Evolutionary conservation across 35 echinoderm and acorn worm species (phyloP), one percentile per base, ranked within the genome.

Genomic region (Ophioderma brevispina): DNA sequence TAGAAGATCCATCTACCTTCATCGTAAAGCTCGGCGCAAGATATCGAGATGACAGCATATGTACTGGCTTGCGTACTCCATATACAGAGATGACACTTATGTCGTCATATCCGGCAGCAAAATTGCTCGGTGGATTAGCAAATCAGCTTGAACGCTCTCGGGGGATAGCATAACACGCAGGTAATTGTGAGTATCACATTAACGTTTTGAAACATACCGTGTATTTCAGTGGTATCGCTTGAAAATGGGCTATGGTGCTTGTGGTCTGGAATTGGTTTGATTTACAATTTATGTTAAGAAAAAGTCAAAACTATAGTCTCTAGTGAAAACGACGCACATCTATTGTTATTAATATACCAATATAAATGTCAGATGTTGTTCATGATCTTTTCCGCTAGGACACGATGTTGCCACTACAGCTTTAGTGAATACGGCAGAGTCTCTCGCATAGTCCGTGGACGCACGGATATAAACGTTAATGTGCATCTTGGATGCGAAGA

Each of bases 11-110:
- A n/a, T n/a, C 10, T 77, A 79, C 30, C 40, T 55, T 21, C 78
- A 93, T 64, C 64, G 50, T 38, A 77, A 84, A 17, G 82, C 94
- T 1, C 94, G 1, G 88, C 91, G 0, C 39, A 82, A 36, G 78
- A 96, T 84, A 92, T 93, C 33, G 94, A 96, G 83, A 96, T 96
- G 37, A 96, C 94, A 0, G 85, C 94, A 0, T 96, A 96, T 37
- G 80, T 93, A 13, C 87, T 96, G n/a, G 10, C 87, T 96, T 6
- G 78, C 91, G 3, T 85, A 90, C 31, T 31, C 82, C 33, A 79
- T 70, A 63, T n/a, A n/a, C 5, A 56, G 39, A 5, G 76, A 79
- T 14, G 77, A 78, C 13, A 37, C 90, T 8, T 14, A 21, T n/a
- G 82, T 75, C 25, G 25, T 91, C 0, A 50, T 33, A 19, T 19